Evolutionary conservation across 2,888 invertebrate species (phyloP).

Genomic region (Coenonympha glycerion): DNA sequence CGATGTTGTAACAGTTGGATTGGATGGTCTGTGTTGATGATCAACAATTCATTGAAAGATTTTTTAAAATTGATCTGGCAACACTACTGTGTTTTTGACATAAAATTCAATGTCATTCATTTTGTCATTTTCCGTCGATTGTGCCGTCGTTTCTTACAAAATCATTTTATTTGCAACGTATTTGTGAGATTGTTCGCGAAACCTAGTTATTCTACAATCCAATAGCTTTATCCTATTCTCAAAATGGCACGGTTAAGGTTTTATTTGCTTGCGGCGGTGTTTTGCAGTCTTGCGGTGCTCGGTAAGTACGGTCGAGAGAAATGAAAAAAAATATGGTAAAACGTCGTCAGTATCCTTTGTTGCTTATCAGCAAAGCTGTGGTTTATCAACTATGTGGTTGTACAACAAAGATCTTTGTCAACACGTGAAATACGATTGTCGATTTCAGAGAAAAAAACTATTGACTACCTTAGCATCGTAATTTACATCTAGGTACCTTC

Average conservation of each 20-base stretch:
- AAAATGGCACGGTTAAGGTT: conserved; percentile 53
- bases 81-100: neutral
- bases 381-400: neutral
- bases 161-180: conserved; percentile 43
- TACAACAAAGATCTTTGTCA: neutral
- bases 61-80: conserved; percentile 4
- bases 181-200: conserved; percentile 33
- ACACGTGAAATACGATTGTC: neutral
- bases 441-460: too few species aligned
- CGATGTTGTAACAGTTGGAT: too few species aligned
- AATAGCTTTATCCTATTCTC: conserved; percentile 7
- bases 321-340: neutral
- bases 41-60: neutral
- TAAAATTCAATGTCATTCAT: conserved; percentile 15
- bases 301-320: conserved; percentile 42
- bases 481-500: neutral
- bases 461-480: neutral
- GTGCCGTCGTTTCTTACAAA: conserved; percentile 37
- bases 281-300: conserved; percentile 48
- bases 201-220: neutral
- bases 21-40: too few species aligned
- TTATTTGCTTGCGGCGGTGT: conserved; percentile 49
- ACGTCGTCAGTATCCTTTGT: conserved; percentile 32
- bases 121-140: conserved; percentile 23
- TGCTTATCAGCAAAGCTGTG: conserved; percentile 30